Evolutionary conservation across 1,140 invertebrate genomes (phyloP), one percentile per base, ranked within the genome.

Genomic region (Monomorium pharaonis): DNA sequence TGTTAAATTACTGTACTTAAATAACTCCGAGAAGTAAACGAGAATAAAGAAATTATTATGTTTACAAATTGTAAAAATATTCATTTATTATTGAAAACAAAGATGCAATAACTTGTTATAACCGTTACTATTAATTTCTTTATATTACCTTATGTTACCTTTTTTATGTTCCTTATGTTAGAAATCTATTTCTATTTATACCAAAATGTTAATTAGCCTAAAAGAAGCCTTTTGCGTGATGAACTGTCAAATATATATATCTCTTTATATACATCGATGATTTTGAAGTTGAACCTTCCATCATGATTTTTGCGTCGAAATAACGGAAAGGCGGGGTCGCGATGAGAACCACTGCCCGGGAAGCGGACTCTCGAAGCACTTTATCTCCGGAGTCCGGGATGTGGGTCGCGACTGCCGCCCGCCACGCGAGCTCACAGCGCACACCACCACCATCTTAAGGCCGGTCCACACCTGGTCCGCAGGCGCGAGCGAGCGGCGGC

Each of bases 361-460:
- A 89, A 93, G 88, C 90, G 91, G 91, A 91, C 90, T 90, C 86
- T 76, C 81, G 88, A 81, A 93, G 92, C 88, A 91, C 92, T 92
- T 92, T 93, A 94, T 92, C 91, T 93, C 88, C 80, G 37, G 85
- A 86, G 91, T 92, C 76, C 90, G 80, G 86, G 92, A 93, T 94
- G 93, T 94, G 92, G 93, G 93, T 94, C 93, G 93, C 91, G 88
- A 93, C 90, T 93, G 92, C 92, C 91, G 92, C 91, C 91, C 90
- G 93, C 93, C 93, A 94, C 92, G 92, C 93, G 91, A 92, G 60
- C 87, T 63, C 80, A 86, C 86, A 67, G 70, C 85, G 18, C 69
- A 44, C 86, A 86, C 87, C 47, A 87, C 77, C 42, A 89, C 88
- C 51, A 85, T 84, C 69, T 93, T 91, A 91, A 92, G 91, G 75